Conservation (phyloP, 2,888 invertebrate species). For the Noctua fimbriata region DNA sequence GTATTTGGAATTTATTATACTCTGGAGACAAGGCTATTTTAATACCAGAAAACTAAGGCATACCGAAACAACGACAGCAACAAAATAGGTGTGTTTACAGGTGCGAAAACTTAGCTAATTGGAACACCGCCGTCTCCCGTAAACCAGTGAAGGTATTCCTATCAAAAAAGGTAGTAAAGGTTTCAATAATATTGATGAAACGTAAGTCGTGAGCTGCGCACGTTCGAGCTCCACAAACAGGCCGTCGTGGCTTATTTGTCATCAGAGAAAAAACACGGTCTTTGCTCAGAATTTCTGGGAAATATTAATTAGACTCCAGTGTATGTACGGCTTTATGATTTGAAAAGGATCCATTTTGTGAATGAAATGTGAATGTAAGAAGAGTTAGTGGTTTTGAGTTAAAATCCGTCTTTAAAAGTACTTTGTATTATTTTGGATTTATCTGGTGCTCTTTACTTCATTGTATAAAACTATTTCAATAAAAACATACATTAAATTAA, state of each 20-base stretch:
- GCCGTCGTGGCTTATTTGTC: conserved; percentile 26
- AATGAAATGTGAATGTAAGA: not conserved
- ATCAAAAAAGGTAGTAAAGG: conserved; percentile 26
- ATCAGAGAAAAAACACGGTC: conserved; percentile 13
- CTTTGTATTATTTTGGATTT: not conserved
- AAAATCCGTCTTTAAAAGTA: too few species aligned
- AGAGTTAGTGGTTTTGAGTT: not conserved
- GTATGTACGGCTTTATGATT: not conserved
- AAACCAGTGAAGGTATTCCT: not conserved
- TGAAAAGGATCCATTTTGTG: not conserved
- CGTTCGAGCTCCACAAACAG: conserved; percentile 24
- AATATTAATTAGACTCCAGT: conserved; percentile 22
- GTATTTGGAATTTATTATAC: not conserved
- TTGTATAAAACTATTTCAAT: not conserved
- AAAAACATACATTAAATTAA: not conserved
- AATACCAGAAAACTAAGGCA: not conserved
- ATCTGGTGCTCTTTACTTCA: not conserved
- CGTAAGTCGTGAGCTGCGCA: conserved; percentile 23
- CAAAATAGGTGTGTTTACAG: not conserved
- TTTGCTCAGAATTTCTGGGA: conserved; percentile 4
- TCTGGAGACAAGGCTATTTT: conserved; percentile 4
- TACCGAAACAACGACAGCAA: not conserved
- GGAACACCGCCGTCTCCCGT: conserved; percentile 15
- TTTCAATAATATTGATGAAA: conserved; percentile 42
- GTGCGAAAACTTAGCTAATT: conserved; percentile 16